A percentile compares a stretch with the other conserved stretches of the same genome.
phyloP scores from a whole-genome alignment of 2,113 vertebrate species.

The Gymnocephalus cernua region DNA sequence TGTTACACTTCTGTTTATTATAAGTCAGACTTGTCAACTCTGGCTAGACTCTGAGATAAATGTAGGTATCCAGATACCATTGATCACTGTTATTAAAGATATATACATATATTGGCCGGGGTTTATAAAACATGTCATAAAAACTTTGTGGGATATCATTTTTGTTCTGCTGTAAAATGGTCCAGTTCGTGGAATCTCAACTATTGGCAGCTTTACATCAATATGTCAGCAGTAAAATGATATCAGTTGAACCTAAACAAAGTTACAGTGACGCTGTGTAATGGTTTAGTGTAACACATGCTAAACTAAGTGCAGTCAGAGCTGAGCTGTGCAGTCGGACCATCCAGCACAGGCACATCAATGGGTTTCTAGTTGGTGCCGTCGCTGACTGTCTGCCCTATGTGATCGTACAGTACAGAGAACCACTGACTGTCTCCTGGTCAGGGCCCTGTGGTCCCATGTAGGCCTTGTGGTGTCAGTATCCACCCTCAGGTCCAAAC shows the following conservation, averaged over 20 bases:
- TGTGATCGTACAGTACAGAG: slow-evolving; percentile 24
- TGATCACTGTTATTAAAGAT: background rate
- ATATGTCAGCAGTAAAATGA: background rate
- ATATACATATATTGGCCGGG: background rate
- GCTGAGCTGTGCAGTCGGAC: background rate
- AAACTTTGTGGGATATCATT: background rate
- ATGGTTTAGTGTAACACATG: background rate
- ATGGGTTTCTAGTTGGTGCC: slow-evolving; percentile 8
- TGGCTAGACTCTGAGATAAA: slow-evolving; percentile 1
- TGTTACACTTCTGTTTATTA: slow-evolving; percentile 19
- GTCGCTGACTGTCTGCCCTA: background rate
- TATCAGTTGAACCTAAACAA: background rate
- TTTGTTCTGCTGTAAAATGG: background rate
- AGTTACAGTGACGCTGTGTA: background rate
- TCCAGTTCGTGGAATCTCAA: background rate
- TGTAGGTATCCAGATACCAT: background rate
- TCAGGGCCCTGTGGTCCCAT: background rate
- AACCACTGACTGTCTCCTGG: slow-evolving; percentile 44
- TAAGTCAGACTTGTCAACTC: slow-evolving; percentile 21
- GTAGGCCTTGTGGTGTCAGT: slow-evolving; percentile 51
- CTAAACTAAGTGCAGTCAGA: background rate
- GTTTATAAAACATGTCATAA: background rate
- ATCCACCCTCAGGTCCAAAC: slow-evolving; percentile 66
- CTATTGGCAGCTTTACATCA: background rate
- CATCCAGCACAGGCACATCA: slow-evolving; percentile 7